phyloP scores from a whole-genome alignment of 2,888 invertebrate genomes.

The Hybos culiciformis region DNA sequence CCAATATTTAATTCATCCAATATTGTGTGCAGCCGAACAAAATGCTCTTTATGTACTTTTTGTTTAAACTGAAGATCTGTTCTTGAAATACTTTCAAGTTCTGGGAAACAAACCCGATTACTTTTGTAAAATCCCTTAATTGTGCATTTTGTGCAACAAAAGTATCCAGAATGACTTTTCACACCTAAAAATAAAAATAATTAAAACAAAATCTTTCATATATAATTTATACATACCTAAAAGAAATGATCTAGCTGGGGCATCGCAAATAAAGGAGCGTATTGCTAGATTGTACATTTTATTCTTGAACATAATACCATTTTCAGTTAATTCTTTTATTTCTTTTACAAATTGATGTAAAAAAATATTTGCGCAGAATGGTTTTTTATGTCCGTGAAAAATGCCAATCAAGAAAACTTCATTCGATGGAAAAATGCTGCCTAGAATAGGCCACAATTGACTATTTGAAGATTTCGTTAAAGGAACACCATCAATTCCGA shows the following conservation, averaged over 20 bases:
- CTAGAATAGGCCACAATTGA: not conserved
- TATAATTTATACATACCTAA: too few species aligned
- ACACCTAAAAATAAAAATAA: too few species aligned
- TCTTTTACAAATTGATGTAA: too few species aligned
- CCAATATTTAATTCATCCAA: not conserved
- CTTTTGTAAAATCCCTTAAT: too few species aligned
- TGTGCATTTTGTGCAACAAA: not conserved
- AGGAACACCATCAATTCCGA: not conserved
- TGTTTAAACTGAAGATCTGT: not conserved
- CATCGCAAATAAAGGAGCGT: too few species aligned
- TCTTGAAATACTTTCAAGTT: not conserved
- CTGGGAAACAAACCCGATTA: not conserved
- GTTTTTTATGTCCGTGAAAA: not conserved
- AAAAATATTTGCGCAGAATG: too few species aligned
- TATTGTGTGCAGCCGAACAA: not conserved
- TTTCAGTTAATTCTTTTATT: too few species aligned
- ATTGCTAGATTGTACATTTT: too few species aligned
- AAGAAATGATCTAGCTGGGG: too few species aligned
- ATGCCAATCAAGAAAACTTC: not conserved
- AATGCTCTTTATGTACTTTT: not conserved
- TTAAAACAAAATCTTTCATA: too few species aligned
- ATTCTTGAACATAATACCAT: not conserved
- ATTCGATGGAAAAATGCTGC: not conserved
- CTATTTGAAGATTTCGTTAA: not conserved
- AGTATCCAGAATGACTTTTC: too few species aligned